Evolutionary conservation across 1,140 invertebrate species (phyloP), one percentile per base, ranked within the genome.

Genomic region (Tetramorium parvispinum): DNA sequence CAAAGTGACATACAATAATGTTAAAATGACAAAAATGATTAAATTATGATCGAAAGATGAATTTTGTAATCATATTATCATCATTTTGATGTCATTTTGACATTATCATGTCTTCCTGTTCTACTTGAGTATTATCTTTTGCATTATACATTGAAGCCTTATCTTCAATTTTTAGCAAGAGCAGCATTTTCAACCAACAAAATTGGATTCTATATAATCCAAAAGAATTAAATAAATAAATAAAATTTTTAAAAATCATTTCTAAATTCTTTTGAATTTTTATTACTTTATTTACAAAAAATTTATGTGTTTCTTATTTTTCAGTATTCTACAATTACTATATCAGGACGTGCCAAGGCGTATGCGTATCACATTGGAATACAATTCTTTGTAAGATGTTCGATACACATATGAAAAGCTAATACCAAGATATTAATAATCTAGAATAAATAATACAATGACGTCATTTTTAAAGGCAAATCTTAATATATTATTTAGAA

Each of bases 111-210:
- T 2, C 27, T 4, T 32, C 3, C 3, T 3, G 3, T 32, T 32
- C 32, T 32, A 32, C 2, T 32, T 32, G 27, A 2, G 2, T 32
- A 32, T 32, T 32, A 32, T 32, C 3, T 32, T 32, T 32, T 37
- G 49, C 11, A 37, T 73, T 73, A 53, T 27, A 71, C 37, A 66
- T 3, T 27, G 8, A 1, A 11, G 21, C 2, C 4, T 73, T 73
- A 73, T 55, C 70, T n/a, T n/a, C 0, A 32, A 21, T 73, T 53
- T 73, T 55, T 73, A 37, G 27, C 70, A 53, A 55, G 18, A 10
- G 18, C 11, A 55, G 27, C 37, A 43, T 13, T 21, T 66, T 40
- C 32, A 66, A 7, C 37, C 8, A 66, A n/a, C 49, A 73, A 73
- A 53, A 73, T 21, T 32, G 32, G 32, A 32, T 32, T 32, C 32